Conservation (phyloP, 2,797 vertebrate species). For the Zenarchopterus dispar region DNA sequence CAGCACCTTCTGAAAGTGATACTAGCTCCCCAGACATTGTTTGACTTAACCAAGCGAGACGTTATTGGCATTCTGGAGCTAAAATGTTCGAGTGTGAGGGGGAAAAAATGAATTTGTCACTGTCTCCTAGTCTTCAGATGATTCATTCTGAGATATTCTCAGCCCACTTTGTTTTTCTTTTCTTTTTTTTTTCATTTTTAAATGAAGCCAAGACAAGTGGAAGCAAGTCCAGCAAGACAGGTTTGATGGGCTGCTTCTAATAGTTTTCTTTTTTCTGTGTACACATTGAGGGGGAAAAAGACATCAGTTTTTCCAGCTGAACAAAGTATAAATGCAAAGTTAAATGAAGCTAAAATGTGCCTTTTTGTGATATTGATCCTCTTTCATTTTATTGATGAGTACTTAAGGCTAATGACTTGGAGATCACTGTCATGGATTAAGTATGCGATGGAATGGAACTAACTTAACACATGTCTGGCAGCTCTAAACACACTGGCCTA, state of each 20-base stretch:
- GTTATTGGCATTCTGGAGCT: constrained; percentile 77
- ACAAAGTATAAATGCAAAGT: constrained; percentile 7
- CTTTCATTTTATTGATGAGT: background rate
- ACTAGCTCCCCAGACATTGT: constrained; percentile 60
- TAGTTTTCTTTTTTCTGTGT: constrained; percentile 60
- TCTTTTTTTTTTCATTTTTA: constrained; percentile 46
- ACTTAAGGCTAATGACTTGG: background rate
- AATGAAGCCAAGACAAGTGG: constrained; percentile 72
- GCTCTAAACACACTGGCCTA: constrained; percentile 32
- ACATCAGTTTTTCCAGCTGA: constrained; percentile 19
- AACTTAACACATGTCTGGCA: constrained; percentile 13
- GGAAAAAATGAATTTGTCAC: constrained; percentile 76
- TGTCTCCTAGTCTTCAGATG: constrained; percentile 74
- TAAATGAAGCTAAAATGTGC: background rate
- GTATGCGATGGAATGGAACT: background rate
- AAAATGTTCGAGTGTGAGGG: constrained; percentile 73
- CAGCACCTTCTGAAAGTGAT: constrained; percentile 75
- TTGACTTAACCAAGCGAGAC: constrained; percentile 69
- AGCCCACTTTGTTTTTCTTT: constrained; percentile 36
- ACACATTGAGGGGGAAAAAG: constrained; percentile 6
- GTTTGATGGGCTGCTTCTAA: constrained; percentile 77
- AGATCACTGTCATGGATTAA: background rate
- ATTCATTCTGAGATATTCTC: constrained; percentile 69
- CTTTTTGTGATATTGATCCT: no score
- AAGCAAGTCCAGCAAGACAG: constrained; percentile 71